Conservation (phyloP, 2,888 invertebrate species). For the Dryococelus australis region DNA sequence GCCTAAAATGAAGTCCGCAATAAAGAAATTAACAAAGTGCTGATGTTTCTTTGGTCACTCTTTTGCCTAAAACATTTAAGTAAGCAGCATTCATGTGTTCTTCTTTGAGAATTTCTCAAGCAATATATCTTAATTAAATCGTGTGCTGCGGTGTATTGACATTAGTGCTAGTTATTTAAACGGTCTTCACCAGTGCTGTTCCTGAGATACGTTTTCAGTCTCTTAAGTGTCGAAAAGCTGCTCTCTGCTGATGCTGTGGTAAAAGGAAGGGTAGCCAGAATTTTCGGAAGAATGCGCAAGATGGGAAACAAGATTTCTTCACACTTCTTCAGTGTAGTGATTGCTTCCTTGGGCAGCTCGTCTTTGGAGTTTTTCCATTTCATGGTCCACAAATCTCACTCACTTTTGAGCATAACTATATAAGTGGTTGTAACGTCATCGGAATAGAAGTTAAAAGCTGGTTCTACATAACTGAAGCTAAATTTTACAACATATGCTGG, state of each 20-base stretch:
- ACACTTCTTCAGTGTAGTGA: too few species aligned
- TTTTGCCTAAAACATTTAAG: too few species aligned
- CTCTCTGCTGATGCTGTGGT: not conserved
- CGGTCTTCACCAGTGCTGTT: not conserved
- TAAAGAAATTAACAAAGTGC: too few species aligned
- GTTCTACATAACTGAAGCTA: not conserved
- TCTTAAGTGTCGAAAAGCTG: not conserved
- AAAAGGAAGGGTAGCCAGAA: not conserved
- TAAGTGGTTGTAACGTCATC: not conserved
- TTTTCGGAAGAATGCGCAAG: not conserved
- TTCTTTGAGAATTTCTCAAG: not conserved
- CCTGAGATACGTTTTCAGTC: not conserved
- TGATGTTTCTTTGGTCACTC: too few species aligned
- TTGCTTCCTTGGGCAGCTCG: too few species aligned
- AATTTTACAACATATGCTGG: not conserved
- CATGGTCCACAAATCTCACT: not conserved
- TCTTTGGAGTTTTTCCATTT: not conserved
- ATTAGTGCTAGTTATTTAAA: not conserved
- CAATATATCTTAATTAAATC: not conserved
- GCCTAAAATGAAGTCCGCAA: not conserved
- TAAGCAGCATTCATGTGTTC: not conserved
- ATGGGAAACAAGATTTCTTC: not conserved
- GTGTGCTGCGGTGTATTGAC: too few species aligned
- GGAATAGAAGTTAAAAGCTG: not conserved
- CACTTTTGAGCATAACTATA: not conserved